Conservation (phyloP, 2,113 vertebrate genomes). For the Micronycteris hirsuta region DNA sequence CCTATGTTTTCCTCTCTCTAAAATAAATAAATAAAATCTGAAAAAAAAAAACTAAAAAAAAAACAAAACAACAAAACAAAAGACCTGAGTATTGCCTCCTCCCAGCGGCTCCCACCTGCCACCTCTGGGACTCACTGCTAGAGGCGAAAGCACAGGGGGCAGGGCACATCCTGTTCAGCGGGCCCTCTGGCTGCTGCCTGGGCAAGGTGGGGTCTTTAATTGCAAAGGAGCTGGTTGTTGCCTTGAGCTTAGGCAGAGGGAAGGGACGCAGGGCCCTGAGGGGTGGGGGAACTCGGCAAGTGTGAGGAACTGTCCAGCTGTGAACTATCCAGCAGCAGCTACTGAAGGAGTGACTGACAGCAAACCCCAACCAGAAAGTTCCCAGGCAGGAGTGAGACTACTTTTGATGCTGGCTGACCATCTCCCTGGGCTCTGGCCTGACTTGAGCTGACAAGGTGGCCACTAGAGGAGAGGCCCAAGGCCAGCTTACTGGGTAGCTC, state of each 20-base stretch:
- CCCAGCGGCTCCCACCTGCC: not conserved
- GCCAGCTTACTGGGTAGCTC: not conserved
- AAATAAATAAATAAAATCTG: too few species aligned
- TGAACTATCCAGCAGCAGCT: not conserved
- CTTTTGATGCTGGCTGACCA: not conserved
- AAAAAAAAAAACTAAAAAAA: too few species aligned
- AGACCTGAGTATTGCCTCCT: not conserved
- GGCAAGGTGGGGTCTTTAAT: not conserved
- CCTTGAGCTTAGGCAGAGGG: not conserved
- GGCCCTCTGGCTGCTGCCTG: not conserved
- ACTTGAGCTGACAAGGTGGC: not conserved
- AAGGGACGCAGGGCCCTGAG: not conserved
- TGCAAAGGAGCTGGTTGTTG: not conserved
- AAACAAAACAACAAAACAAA: too few species aligned
- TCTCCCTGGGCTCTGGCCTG: not conserved
- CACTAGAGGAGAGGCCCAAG: not conserved
- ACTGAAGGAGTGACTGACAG: not conserved
- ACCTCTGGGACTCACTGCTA: not conserved
- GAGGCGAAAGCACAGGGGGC: not conserved
- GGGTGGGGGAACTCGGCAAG: fast-evolving
- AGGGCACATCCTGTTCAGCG: not conserved
- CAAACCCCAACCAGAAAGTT: not conserved
- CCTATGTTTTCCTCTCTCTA: too few species aligned
- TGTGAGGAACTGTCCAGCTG: not conserved
- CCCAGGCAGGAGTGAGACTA: not conserved